A percentile compares a stretch with the other conserved stretches of the same genome.
Evolutionary conservation across 2,113 vertebrate genomes (phyloP).

Genomic region (Vicugna pacos): DNA sequence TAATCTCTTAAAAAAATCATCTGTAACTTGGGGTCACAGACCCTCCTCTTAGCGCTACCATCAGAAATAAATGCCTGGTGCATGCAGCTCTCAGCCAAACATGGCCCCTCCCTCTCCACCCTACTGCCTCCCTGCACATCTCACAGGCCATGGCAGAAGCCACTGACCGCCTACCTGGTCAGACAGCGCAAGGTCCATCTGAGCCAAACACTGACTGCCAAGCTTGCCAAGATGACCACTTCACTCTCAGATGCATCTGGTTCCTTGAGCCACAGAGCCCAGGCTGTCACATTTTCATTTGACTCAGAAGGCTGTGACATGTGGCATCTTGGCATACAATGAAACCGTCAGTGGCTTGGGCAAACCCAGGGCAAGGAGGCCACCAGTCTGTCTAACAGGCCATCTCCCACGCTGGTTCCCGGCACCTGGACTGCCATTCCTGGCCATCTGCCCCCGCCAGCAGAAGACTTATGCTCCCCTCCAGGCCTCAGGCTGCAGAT

Average conservation of each 20-base stretch:
- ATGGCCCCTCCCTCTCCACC: not conserved
- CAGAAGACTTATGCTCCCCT: not conserved
- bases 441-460: slow-evolving; percentile 24
- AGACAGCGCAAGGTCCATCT: not conserved
- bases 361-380: not conserved
- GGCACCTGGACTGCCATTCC: not conserved
- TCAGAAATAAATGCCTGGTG: not conserved
- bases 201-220: not conserved
- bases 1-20: too few species aligned
- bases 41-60: not conserved
- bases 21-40: too few species aligned
- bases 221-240: not conserved
- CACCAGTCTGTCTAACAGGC: not conserved
- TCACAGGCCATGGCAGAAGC: not conserved
- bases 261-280: not conserved
- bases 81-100: rapidly evolving
- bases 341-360: not conserved
- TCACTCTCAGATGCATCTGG: too few species aligned
- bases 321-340: not conserved
- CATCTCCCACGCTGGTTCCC: rapidly evolving
- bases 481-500: rapidly evolving
- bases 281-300: not conserved
- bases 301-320: not conserved
- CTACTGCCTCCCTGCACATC: rapidly evolving
- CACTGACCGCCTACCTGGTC: not conserved